Base-by-base conservation (phyloP, 1,140 invertebrate species). In the Zophobas morio region DNA sequence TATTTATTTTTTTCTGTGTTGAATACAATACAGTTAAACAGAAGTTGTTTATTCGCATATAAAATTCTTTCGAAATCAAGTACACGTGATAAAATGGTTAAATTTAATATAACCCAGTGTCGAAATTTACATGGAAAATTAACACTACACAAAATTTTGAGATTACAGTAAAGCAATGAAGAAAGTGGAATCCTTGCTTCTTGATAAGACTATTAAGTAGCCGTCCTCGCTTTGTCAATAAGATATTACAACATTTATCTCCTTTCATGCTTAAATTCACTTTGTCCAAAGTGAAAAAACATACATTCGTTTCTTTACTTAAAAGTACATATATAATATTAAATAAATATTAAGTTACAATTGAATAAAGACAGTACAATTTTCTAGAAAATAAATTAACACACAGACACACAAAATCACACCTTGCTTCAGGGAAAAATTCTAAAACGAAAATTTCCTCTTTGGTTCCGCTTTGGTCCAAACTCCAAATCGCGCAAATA, bases 371-470 rank as follows among this genome's bases (percentile, higher is more conserved):
- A 42, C 4, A 32, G 42, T 66, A 66, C 8, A 66, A 66, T 66
- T 66, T 42, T 20, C 60, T 66, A 66, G 33, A 33, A 66, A 66
- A 66, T 66, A 66, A 66, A 66, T 66, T 66, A 66, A 66, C 33
- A 57, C 54, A 57, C 33, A 42, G 39, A 42, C 60, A 40, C 42
- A 66, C 6, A 42, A 34, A 66, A 66, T 66, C 60, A 63, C 57
- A 40, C 39, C 8, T 4, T 51, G 6, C n/a, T 51, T 51, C n/a
- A 4, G 49, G 6, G 39, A 66, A 66, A 66, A 40, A 42, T 66
- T 66, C 39, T 66, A 66, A 66, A 66, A 66, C 60, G 39, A 66
- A 66, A 66, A 66, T 66, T 66, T 66, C 39, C 20, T 32, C 53
- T 54, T 66, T 42, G 39, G 60, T 42, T 42, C 33, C 1, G 20